Evolutionary conservation across 2,113 vertebrate species (phyloP).

Genomic region (Spizaetus ornatus): DNA sequence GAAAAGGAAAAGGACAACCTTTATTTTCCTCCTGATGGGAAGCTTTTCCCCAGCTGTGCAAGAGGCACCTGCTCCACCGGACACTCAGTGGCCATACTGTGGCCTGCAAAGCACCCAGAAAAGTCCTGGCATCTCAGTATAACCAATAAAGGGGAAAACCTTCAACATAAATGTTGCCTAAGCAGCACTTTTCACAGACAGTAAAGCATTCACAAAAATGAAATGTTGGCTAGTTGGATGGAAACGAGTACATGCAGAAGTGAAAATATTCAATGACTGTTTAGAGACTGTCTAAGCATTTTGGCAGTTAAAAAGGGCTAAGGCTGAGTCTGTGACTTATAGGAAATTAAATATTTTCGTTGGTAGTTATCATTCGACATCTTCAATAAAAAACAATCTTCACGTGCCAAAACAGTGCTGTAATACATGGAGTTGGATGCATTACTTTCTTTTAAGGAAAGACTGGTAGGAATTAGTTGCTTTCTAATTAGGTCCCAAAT

Average conservation of each 20-base stretch:
- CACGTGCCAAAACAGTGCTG: not conserved
- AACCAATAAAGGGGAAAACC: not conserved
- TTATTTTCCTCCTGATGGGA: not conserved
- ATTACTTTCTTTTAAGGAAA: not conserved
- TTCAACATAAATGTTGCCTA: not conserved
- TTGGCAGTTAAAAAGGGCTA: not conserved
- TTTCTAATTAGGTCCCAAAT: not conserved
- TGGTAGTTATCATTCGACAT: slow-evolving; percentile 6
- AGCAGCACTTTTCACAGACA: not conserved
- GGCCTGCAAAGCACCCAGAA: not conserved
- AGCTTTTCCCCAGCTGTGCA: not conserved
- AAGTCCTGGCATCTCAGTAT: not conserved
- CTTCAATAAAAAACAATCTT: not conserved
- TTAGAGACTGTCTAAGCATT: slow-evolving; percentile 1
- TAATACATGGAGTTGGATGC: not conserved
- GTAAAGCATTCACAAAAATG: not conserved
- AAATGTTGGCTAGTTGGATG: not conserved
- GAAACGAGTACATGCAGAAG: not conserved
- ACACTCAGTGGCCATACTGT: not conserved
- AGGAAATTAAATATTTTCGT: slow-evolving; percentile 41
- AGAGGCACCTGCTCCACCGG: not conserved
- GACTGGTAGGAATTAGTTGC: not conserved
- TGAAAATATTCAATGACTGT: not conserved
- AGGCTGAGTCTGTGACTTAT: not conserved
- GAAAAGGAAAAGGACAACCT: not conserved